Evolutionary conservation across 1,140 invertebrate genomes (phyloP), one percentile per base, ranked within the genome.

Genomic region (Pantala flavescens): DNA sequence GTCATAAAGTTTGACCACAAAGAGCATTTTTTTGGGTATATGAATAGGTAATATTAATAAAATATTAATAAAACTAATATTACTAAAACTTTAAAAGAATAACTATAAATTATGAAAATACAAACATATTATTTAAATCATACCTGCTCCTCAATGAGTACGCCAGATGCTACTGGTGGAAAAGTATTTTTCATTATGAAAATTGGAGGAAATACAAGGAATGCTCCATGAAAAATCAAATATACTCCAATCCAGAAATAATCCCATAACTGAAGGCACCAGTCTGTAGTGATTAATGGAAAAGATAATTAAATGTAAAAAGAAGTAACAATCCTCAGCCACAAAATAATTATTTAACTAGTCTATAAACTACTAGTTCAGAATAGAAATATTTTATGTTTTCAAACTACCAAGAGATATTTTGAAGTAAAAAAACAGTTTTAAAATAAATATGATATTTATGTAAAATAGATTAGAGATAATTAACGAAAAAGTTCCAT

Each of bases 101-200:
- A 49, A 11, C 43, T 9, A 49, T 49, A 11, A 11, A 11, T 49
- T 16, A 11, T 49, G 10, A 49, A 49, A 9, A 49, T 49, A 16
- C 43, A 49, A 63, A 19, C 12, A 19, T 12, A 63, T 12, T 19
- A 19, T 7, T 16, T 63, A 7, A 21, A 16, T 63, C 16, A 21
- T 82, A 88, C 87, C 79, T 88, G 88, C 80, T 91, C 90, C 76
- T 86, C 83, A 2, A 90, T 78, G 55, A 90, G 73, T 7, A 88
- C 83, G 10, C 87, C 80, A 11, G 85, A 84, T 0, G 86, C 86
- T n/a, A 84, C 88, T 21, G 89, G 85, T 7, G 89, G 87, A 11
- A 92, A 78, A 11, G 86, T 76, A 73, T 86, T 79, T 14, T 84
- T 78, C 0, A 87, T 74, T 7, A 89, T 78, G 43, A 84, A 79